Evolutionary conservation across 1,140 invertebrate genomes (phyloP).

Genomic region (Drosophila nasuta): DNA sequence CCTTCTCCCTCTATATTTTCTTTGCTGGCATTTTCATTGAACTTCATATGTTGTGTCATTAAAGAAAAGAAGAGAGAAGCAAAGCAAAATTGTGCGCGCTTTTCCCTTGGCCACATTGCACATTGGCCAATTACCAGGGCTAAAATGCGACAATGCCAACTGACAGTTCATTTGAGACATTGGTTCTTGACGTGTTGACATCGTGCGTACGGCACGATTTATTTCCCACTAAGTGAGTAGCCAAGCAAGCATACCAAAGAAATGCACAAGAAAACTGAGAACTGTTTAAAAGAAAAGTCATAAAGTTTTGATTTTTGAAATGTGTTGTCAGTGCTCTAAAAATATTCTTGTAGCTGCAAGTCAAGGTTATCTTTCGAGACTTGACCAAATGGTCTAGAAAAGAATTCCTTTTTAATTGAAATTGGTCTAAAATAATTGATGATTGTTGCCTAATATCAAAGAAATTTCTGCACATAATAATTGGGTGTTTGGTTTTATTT

Average conservation of each 20-base stretch:
- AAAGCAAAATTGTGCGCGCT: conserved; percentile 5
- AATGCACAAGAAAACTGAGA: neutral
- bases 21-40: conserved; percentile 69
- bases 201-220: conserved; percentile 43
- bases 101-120: conserved; percentile 43
- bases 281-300: neutral
- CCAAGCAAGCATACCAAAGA: neutral
- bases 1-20: neutral
- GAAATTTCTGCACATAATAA: no score
- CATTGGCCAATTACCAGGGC: conserved; percentile 47
- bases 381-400: neutral
- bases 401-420: neutral
- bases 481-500: no score
- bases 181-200: conserved; percentile 63
- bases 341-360: neutral
- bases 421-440: neutral
- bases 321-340: conserved; percentile 10
- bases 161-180: conserved; percentile 59
- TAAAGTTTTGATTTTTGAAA: neutral
- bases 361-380: neutral
- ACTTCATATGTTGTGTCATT: conserved; percentile 64
- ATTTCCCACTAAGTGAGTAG: conserved; percentile 19
- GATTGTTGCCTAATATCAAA: neutral
- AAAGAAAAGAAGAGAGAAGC: neutral
- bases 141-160: conserved; percentile 26